Evolutionary conservation across 2,888 invertebrate species (phyloP).

Genomic region (Agrilus biguttatus): DNA sequence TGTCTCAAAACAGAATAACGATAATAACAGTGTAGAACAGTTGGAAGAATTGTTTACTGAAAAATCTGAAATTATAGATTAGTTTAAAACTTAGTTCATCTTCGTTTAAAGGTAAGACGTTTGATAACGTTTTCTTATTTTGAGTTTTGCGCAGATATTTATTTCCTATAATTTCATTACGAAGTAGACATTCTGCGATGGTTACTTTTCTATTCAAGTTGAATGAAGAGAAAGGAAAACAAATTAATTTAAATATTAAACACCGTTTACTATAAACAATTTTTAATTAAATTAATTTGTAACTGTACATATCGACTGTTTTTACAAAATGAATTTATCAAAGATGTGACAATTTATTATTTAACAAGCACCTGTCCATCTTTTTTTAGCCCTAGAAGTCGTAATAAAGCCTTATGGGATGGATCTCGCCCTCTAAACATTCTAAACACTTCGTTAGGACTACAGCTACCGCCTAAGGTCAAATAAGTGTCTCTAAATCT

Average conservation of each 20-base stretch:
- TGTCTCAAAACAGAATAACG: too few species aligned
- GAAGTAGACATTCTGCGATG: too few species aligned
- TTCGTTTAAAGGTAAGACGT: too few species aligned
- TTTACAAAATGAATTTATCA: background rate
- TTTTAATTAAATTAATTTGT: background rate
- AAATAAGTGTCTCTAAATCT: constrained; percentile 74
- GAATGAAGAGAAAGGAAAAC: too few species aligned
- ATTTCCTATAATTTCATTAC: too few species aligned
- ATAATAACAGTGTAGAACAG: too few species aligned
- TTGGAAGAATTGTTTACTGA: too few species aligned
- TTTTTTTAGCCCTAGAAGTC: constrained; percentile 41
- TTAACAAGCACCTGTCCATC: constrained; percentile 3
- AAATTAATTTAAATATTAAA: background rate
- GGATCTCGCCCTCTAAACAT: constrained; percentile 88
- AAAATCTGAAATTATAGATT: too few species aligned
- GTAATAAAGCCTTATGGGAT: constrained; percentile 65
- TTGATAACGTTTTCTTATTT: too few species aligned
- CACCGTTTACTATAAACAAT: background rate
- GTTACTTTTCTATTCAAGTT: too few species aligned
- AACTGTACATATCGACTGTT: background rate
- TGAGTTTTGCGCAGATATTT: too few species aligned
- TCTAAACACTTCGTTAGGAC: constrained; percentile 75
- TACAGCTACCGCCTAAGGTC: constrained; percentile 65
- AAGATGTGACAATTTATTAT: background rate
- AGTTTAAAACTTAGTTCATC: too few species aligned